A percentile compares a stretch with the other conserved stretches of the same genome.
Evolutionary conservation across 2,888 invertebrate genomes (phyloP).

Genomic region (Dryocosmus kuriphilus): DNA sequence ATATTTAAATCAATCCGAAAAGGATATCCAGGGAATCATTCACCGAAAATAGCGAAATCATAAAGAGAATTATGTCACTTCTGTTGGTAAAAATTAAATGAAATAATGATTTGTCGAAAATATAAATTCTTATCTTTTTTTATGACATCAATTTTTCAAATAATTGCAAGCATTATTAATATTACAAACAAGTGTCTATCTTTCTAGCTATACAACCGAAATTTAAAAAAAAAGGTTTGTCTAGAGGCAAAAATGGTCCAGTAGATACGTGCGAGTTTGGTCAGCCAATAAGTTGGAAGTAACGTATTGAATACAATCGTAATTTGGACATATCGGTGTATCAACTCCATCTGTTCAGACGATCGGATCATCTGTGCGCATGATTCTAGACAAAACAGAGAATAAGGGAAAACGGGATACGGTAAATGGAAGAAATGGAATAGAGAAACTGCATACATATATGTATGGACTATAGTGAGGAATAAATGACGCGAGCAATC

Average conservation of each 20-base stretch:
- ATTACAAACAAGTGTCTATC: too few relatives aligned
- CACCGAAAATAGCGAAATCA: too few relatives aligned
- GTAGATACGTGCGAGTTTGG: slow-evolving; percentile 26
- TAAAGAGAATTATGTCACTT: not conserved
- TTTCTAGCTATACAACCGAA: too few relatives aligned
- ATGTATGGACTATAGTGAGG: slow-evolving; percentile 24
- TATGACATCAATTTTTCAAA: too few relatives aligned
- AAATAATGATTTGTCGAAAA: not conserved
- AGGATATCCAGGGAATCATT: too few relatives aligned
- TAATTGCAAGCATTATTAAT: too few relatives aligned
- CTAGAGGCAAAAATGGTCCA: not conserved
- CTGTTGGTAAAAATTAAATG: not conserved
- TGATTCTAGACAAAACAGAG: slow-evolving; percentile 24
- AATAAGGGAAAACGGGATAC: slow-evolving; percentile 32
- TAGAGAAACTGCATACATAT: slow-evolving; percentile 48
- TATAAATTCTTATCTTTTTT: too few relatives aligned
- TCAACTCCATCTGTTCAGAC: slow-evolving; percentile 30
- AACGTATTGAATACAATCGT: slow-evolving; percentile 31
- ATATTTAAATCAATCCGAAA: too few relatives aligned
- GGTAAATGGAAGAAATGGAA: slow-evolving; percentile 33
- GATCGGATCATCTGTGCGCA: slow-evolving; percentile 22
- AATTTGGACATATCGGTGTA: slow-evolving; percentile 36
- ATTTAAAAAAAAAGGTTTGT: too few relatives aligned
- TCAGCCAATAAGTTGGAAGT: slow-evolving; percentile 32
- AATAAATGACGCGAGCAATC: slow-evolving; percentile 55